Conservation (phyloP, 2,113 vertebrate genomes). For the Sakesphorus luctuosus region DNA sequence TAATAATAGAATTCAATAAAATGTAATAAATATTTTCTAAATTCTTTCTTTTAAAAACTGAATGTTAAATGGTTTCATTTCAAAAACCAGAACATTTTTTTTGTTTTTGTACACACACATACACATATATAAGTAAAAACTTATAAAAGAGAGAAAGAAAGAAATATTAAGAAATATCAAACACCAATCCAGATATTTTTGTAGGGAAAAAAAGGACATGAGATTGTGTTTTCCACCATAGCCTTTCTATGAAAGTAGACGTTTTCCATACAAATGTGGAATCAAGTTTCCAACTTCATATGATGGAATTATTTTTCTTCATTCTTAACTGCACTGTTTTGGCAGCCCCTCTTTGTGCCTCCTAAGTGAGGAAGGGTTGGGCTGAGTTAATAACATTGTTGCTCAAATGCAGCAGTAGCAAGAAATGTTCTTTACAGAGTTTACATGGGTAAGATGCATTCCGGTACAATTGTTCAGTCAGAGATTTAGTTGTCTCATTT, state of each 20-base stretch:
- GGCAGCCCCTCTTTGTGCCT: not conserved
- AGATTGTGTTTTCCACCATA: not conserved
- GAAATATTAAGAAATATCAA: not conserved
- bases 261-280: not conserved
- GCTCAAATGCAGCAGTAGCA: not conserved
- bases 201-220: not conserved
- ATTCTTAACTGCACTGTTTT: not conserved
- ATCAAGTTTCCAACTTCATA: not conserved
- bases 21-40: not conserved
- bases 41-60: not conserved
- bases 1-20: not conserved
- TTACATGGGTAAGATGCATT: not conserved
- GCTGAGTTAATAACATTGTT: not conserved
- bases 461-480: not conserved
- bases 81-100: not conserved
- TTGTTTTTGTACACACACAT: not conserved
- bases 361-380: not conserved
- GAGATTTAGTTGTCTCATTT: not conserved
- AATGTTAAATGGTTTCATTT: not conserved
- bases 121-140: not conserved
- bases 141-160: not conserved
- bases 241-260: not conserved
- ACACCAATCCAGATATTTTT: not conserved
- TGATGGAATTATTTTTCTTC: not conserved
- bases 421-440: not conserved